Percentiles rank a stretch among this genome's conserved stretches.
phyloP scores from a whole-genome alignment of 2,888 invertebrate genomes.

The Gryllus longicercus region DNA sequence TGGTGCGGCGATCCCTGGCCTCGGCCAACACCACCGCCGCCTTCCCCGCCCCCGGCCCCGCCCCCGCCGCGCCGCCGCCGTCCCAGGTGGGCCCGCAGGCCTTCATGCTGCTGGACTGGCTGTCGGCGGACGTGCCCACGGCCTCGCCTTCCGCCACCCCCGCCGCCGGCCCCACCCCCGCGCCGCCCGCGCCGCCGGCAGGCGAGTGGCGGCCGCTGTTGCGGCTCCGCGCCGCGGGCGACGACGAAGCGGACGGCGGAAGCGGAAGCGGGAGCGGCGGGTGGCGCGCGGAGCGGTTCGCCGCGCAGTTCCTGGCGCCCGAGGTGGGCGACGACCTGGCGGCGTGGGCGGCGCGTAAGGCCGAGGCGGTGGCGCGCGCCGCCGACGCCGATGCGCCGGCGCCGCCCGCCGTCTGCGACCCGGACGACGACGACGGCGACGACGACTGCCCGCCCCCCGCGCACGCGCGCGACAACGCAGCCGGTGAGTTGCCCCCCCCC shows the following conservation, averaged over 20 bases:
- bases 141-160: background rate
- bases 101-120: slow-evolving; percentile 1
- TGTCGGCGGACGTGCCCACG: background rate
- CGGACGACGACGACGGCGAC: background rate
- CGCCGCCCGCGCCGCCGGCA: background rate
- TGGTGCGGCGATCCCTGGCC: background rate
- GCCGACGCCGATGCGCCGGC: background rate
- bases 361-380: background rate
- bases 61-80: background rate
- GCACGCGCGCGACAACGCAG: background rate
- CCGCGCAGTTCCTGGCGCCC: background rate
- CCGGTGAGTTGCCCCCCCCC: background rate
- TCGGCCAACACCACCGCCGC: background rate
- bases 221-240: background rate
- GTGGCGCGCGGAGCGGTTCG: no score
- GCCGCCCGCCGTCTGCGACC: background rate
- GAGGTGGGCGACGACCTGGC: background rate
- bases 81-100: background rate
- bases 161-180: no score
- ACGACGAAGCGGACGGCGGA: background rate
- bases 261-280: background rate
- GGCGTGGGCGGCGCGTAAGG: background rate
- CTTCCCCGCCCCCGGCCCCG: background rate
- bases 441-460: background rate
- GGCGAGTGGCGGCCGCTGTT: background rate